Conservation (phyloP, 2,888 invertebrate species). For the Tetranychus truncatus region DNA sequence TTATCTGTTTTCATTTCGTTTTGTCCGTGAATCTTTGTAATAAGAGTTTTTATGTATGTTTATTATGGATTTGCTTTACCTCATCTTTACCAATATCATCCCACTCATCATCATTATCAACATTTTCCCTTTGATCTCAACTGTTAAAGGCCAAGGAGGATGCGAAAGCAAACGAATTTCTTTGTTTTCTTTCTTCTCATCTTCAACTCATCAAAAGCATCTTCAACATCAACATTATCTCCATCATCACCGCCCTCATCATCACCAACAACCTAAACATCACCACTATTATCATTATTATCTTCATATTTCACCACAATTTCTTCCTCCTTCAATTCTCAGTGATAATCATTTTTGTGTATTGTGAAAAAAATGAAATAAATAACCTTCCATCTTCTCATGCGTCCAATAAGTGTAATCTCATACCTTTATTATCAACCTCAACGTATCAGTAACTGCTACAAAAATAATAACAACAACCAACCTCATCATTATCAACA, state of each 20-base stretch:
- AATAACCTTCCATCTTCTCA: background rate
- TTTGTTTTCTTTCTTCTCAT: no score
- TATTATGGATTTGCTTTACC: no score
- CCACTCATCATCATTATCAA: no score
- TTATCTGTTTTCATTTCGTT: no score
- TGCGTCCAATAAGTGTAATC: background rate
- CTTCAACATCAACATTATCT: no score
- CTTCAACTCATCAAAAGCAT: no score
- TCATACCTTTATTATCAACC: background rate
- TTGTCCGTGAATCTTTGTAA: no score
- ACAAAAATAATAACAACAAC: background rate
- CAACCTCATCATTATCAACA: background rate
- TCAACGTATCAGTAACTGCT: background rate
- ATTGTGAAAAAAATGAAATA: background rate
- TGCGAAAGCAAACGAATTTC: no score
- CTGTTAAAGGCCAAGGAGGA: no score
- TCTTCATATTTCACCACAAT: background rate
- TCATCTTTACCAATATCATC: no score
- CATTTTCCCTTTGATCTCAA: no score
- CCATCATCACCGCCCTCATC: background rate
- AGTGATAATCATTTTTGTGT: constrained; percentile 1
- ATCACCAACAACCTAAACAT: background rate
- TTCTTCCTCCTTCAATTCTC: background rate
- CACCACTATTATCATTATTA: background rate
- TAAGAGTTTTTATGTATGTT: no score